phyloP scores from a whole-genome alignment of 2,888 invertebrate genomes.

The Bembecia ichneumoniformis region DNA sequence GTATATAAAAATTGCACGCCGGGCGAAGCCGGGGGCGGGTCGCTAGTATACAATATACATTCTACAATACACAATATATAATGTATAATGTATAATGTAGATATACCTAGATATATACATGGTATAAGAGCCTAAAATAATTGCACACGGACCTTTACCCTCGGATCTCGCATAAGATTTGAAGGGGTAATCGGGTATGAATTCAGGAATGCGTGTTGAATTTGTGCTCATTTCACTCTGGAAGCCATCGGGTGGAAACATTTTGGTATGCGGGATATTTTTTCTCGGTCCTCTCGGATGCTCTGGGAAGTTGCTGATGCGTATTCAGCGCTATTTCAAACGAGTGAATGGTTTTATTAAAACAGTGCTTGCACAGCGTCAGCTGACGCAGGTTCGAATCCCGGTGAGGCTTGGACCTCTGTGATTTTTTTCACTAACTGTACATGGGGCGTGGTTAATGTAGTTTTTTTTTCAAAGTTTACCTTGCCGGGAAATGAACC shows the following conservation, averaged over 20 bases:
- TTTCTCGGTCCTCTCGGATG: background rate
- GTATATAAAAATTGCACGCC: too few relatives aligned
- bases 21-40: too few relatives aligned
- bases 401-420: too few relatives aligned
- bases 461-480: too few relatives aligned
- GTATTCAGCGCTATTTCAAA: background rate
- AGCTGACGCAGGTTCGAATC: too few relatives aligned
- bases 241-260: background rate
- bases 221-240: conserved; percentile 12
- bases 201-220: conserved; percentile 9
- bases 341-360: background rate
- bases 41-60: too few relatives aligned
- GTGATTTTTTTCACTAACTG: too few relatives aligned
- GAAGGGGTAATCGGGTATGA: conserved; percentile 16
- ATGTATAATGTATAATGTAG: too few relatives aligned
- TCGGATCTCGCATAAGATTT: conserved; percentile 5
- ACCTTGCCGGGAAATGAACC: too few relatives aligned
- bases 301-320: background rate
- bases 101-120: background rate
- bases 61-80: too few relatives aligned
- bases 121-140: conserved; percentile 6
- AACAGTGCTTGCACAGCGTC: background rate
- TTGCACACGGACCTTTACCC: conserved; percentile 6
- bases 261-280: background rate
- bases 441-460: too few relatives aligned